Evolutionary conservation across 2,888 invertebrate species (phyloP), one percentile per base, ranked within the genome.

Genomic region (Athalia circularis): DNA sequence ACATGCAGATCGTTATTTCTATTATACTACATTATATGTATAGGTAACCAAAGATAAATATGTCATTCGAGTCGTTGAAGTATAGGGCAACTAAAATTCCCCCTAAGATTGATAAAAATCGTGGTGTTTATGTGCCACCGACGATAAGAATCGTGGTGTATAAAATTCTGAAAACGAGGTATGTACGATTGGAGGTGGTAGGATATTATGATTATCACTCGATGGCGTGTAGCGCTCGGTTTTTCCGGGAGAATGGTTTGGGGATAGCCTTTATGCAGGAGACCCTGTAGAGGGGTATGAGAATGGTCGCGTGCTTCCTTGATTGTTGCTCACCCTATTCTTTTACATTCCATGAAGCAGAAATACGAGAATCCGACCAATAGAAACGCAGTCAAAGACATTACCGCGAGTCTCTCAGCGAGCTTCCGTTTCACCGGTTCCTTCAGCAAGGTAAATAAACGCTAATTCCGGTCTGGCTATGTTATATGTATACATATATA

Each of bases 281-380:
- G 70, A 13, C 47, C 72, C 72, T 13, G n/a, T 13, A 47, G 13
- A n/a, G 47, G 59, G 57, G 45, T n/a, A 57, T 59, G 47, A 57
- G 47, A 72, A 72, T 59, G 57, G 72, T 59, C 57, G 59, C 72
- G 72, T 72, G 72, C 59, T 48, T 47, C 8, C 57, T 72, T 72
- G 72, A 72, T 72, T 72, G 59, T 72, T 47, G 59, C 59, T 72
- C 59, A 13, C 59, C 47, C 59, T 9, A 72, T 72, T 72, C 47
- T 72, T 72, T 29, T 47, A 59, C 72, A 59, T 72, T 72, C 72
- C 47, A 47, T 59, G 8, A 47, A 52, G 45, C 15, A 52, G 72
- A 72, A 72, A 72, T 59, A 57, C 59, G 59, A 47, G 52, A 72
- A 13, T 47, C 54, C 72, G 1, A 72, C 72, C 59, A 59, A 72